Conservation (phyloP, 2,113 vertebrate species). For the Cyanoderma ruficeps region DNA sequence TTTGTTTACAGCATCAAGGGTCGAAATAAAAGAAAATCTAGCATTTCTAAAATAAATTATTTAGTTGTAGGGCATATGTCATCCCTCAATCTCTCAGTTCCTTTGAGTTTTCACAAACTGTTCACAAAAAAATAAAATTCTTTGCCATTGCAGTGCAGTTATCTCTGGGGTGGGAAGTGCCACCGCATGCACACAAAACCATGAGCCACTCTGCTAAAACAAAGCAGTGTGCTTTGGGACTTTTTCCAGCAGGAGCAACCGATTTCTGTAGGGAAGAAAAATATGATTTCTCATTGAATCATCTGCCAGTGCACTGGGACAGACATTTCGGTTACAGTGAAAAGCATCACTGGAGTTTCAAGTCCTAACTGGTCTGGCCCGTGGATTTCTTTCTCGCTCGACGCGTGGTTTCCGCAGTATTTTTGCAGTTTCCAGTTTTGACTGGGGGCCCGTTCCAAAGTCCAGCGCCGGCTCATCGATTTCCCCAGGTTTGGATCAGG, state of each 20-base stretch:
- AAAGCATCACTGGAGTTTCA: not conserved
- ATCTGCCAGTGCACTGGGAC: not conserved
- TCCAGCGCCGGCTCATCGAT: not conserved
- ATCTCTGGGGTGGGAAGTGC: not conserved
- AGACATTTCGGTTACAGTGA: not conserved
- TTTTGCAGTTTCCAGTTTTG: not conserved
- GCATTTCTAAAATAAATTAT: slow-evolving; percentile 5
- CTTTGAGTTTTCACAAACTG: not conserved
- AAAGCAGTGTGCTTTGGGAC: not conserved
- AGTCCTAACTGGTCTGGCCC: not conserved
- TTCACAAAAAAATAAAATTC: not conserved
- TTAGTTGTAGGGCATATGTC: not conserved
- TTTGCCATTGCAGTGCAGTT: not conserved
- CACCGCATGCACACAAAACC: not conserved
- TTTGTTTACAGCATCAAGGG: not conserved
- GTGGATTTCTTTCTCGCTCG: not conserved
- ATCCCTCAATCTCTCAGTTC: not conserved
- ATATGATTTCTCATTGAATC: not conserved
- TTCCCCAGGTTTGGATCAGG: not conserved
- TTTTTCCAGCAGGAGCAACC: not conserved
- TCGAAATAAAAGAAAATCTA: slow-evolving; percentile 32
- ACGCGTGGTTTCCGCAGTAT: not conserved
- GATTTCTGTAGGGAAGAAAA: not conserved
- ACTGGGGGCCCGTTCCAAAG: not conserved
- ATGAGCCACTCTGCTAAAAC: accelerated